These are phyloP conservation scores for Platyrinchus mystaceus DNA, from an alignment of 2,797 vertebrate species.

Conservation along the genomic window DNA sequence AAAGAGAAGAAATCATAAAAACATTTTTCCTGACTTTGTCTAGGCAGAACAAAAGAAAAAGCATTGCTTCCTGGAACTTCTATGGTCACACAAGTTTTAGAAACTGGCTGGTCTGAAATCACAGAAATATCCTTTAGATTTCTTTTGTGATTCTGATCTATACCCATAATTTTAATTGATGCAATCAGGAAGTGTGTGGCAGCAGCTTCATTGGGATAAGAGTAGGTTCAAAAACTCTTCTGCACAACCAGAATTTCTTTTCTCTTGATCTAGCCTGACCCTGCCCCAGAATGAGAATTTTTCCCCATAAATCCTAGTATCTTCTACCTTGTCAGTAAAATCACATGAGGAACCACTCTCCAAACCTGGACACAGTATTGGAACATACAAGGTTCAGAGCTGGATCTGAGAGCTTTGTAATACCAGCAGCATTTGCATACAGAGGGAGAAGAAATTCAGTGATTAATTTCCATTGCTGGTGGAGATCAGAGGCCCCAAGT, in stretches of 20 bases:
- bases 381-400: background rate
- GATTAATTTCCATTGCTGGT: background rate
- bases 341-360: background rate
- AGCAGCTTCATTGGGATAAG: background rate
- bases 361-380: background rate
- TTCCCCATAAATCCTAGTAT: background rate
- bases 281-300: background rate
- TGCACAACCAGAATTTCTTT: background rate
- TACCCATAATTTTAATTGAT: background rate
- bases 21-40: background rate
- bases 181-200: background rate
- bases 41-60: background rate
- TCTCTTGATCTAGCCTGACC: background rate
- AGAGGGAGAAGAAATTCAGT: background rate
- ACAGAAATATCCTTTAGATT: background rate
- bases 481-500: background rate
- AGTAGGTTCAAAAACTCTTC: background rate
- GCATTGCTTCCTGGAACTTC: background rate
- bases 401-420: background rate
- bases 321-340: background rate
- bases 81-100: background rate
- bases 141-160: background rate
- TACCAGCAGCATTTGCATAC: background rate
- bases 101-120: background rate
- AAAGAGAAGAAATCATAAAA: background rate